phyloP scores from a whole-genome alignment of 2,113 vertebrate genomes.

The Apteryx owenii region DNA sequence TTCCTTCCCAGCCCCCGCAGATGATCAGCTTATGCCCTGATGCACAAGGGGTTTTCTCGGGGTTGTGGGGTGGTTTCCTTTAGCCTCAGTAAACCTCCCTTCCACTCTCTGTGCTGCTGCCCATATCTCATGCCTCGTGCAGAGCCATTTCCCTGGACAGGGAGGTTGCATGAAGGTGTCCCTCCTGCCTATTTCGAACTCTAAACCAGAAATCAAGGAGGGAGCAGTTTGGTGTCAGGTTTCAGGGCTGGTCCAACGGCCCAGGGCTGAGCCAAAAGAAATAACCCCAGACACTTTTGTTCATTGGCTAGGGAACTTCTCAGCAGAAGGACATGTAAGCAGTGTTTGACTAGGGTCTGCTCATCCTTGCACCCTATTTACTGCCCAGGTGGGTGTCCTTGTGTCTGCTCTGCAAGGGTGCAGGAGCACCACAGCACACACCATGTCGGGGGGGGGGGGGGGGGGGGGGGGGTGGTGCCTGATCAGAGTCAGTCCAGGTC shows the following conservation, averaged over 20 bases:
- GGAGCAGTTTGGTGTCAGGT: background rate
- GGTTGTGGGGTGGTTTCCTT: background rate
- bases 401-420: background rate
- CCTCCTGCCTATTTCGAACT: background rate
- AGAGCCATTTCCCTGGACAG: rapidly evolving
- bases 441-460: rapidly evolving
- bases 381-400: background rate
- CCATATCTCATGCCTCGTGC: background rate
- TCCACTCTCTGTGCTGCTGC: background rate
- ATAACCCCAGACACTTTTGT: background rate
- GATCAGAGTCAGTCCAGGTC: rapidly evolving
- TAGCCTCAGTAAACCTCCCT: constrained; percentile 68
- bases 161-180: background rate
- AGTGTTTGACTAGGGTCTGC: background rate
- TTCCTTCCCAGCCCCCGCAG: constrained; percentile 72
- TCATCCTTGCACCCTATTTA: background rate
- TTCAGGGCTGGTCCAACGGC: background rate
- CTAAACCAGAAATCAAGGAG: background rate
- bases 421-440: background rate
- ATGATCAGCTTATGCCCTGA: constrained; percentile 74
- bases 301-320: background rate
- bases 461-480: background rate
- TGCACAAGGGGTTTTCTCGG: constrained; percentile 49
- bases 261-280: background rate
- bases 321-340: background rate